Percentiles rank a stretch among this genome's conserved stretches.
Evolutionary conservation across 2,113 vertebrate genomes (phyloP).

Genomic region (Notechis scutatus): DNA sequence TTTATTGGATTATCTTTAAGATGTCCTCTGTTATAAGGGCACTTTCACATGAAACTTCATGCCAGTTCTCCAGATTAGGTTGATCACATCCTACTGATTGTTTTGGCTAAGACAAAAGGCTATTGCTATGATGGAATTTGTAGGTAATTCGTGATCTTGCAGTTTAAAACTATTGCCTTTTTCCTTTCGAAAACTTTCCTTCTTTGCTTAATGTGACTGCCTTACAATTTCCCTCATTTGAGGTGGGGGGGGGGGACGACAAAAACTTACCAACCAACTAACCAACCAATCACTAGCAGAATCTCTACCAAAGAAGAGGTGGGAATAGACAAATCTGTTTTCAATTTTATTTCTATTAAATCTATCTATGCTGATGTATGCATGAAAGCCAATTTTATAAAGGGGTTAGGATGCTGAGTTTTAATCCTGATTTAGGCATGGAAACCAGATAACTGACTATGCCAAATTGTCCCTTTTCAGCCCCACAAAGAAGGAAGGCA

Average conservation of each 20-base stretch:
- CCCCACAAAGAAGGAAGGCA: background rate
- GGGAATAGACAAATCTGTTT: background rate
- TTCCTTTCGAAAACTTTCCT: background rate
- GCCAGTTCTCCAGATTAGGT: background rate
- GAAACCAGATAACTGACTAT: background rate
- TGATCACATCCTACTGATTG: background rate
- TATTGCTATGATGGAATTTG: background rate
- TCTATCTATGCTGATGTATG: background rate
- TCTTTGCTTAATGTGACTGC: background rate
- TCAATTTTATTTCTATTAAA: background rate
- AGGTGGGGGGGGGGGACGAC: background rate
- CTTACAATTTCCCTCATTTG: background rate
- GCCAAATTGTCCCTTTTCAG: background rate
- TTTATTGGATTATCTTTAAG: slow-evolving; percentile 18
- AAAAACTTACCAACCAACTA: background rate
- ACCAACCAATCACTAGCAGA: background rate
- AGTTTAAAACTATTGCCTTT: background rate
- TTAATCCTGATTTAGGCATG: background rate
- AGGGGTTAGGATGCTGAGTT: background rate
- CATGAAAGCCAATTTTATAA: background rate
- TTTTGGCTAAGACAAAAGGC: background rate
- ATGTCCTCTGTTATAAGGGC: background rate
- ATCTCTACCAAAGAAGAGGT: background rate
- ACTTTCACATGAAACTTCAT: background rate
- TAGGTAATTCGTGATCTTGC: background rate